These are phyloP conservation scores for Trichonephila clavata DNA, from an alignment of 1,140 invertebrate genomes.

Conservation along the genomic window DNA sequence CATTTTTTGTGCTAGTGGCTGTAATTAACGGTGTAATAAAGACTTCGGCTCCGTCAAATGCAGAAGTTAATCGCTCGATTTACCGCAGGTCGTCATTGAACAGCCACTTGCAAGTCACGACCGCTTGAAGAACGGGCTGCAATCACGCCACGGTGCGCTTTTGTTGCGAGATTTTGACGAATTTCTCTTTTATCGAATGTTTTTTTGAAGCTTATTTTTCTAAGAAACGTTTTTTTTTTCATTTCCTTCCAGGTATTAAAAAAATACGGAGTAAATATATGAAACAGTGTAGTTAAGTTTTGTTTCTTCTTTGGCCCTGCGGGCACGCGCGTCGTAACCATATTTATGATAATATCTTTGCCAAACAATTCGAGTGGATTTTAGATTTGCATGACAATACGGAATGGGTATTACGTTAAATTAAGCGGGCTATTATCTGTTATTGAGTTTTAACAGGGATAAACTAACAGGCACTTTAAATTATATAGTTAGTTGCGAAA, in stretches of 20 bases:
- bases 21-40: constrained; percentile 55
- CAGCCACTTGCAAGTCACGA: not conserved
- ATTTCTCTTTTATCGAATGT: not conserved
- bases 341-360: not conserved
- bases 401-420: too few relatives aligned
- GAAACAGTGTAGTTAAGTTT: not conserved
- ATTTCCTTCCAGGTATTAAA: not conserved
- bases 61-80: not conserved
- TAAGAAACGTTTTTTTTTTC: too few relatives aligned
- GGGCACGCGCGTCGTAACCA: not conserved
- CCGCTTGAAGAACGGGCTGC: not conserved
- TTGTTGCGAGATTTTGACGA: not conserved
- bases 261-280: not conserved
- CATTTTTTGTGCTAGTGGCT: not conserved
- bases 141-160: constrained; percentile 13
- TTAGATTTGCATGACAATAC: not conserved
- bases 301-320: not conserved
- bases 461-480: too few relatives aligned
- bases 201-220: not conserved
- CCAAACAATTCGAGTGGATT: not conserved
- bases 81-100: not conserved
- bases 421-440: too few relatives aligned
- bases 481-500: too few relatives aligned
- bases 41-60: constrained; percentile 44
- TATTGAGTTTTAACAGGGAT: too few relatives aligned